A percentile compares a stretch with the other conserved stretches of the same genome.
Evolutionary conservation across 1,140 invertebrate species (phyloP).

Genomic region (Drosophila subpulchrella): DNA sequence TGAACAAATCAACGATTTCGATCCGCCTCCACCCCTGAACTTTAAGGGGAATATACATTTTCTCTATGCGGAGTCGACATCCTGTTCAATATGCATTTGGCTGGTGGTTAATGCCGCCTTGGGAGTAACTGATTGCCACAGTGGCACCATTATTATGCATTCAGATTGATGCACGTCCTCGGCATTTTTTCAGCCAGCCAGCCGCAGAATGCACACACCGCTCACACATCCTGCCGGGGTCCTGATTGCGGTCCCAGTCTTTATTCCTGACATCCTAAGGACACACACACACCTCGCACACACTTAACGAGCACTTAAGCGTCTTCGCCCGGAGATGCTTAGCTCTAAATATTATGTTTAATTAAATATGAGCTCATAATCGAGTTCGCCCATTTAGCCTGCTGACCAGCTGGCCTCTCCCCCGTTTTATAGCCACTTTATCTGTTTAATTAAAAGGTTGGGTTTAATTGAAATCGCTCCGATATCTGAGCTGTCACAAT

Average conservation of each 20-base stretch:
- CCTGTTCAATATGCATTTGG: constrained; percentile 67
- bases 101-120: constrained; percentile 59
- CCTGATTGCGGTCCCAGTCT: constrained; percentile 45
- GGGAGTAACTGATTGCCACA: constrained; percentile 62
- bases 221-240: constrained; percentile 19
- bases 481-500: constrained; percentile 49
- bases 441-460: constrained; percentile 71
- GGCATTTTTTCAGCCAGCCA: constrained; percentile 43
- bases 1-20: constrained; percentile 2
- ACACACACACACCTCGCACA: constrained; percentile 15
- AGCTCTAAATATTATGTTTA: constrained; percentile 58
- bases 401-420: constrained; percentile 9
- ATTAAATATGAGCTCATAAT: constrained; percentile 72
- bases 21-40: constrained; percentile 4
- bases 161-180: constrained; percentile 70
- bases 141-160: constrained; percentile 69
- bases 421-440: constrained; percentile 59
- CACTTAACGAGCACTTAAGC: constrained; percentile 74
- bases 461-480: constrained; percentile 56
- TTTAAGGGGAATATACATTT: constrained; percentile 12
- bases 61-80: constrained; percentile 45
- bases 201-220: constrained; percentile 32
- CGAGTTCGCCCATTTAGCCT: constrained; percentile 18
- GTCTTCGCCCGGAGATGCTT: constrained; percentile 32
- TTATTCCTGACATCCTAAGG: constrained; percentile 13